A percentile compares a stretch with the other conserved stretches of the same genome.
Conservation (phyloP, 2,113 vertebrate species). For the Aythya baeri region DNA sequence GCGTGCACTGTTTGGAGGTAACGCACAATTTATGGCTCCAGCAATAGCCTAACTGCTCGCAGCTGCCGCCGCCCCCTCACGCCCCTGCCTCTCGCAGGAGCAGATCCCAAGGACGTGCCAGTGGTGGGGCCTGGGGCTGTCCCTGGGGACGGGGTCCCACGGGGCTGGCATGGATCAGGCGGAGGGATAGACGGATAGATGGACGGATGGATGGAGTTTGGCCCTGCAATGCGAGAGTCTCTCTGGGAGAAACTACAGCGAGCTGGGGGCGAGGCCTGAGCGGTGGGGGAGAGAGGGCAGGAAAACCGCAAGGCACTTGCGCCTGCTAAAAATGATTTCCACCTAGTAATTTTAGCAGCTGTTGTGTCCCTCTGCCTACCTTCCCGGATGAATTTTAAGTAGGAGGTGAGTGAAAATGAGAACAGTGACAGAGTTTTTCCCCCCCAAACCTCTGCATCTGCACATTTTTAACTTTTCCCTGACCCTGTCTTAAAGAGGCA, state of each 20-base stretch:
- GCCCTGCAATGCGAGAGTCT: neutral
- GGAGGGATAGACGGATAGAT: neutral
- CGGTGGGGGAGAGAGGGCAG: neutral
- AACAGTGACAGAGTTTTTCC: neutral
- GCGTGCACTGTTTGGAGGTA: neutral
- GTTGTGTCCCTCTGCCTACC: slow-evolving; percentile 36
- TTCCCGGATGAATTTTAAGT: slow-evolving; percentile 36
- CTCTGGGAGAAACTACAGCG: neutral
- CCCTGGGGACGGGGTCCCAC: neutral
- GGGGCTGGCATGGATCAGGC: neutral
- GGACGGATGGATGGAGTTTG: neutral
- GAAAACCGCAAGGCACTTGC: slow-evolving; percentile 40
- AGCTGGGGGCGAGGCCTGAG: neutral
- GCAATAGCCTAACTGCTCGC: neutral
- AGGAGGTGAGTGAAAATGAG: slow-evolving; percentile 58
- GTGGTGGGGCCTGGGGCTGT: neutral
- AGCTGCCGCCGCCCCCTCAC: too few species aligned
- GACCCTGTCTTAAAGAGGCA: slow-evolving; percentile 30
- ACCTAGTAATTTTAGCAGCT: slow-evolving; percentile 61
- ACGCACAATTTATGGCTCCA: slow-evolving; percentile 2
- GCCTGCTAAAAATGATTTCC: slow-evolving; percentile 53
- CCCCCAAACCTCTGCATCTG: neutral
- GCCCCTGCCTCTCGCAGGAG: too few species aligned
- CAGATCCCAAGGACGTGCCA: neutral
- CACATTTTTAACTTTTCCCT: slow-evolving; percentile 34